Percentiles rank a stretch among this genome's conserved stretches.
phyloP scores from a whole-genome alignment of 1,140 invertebrate species.

The Euwallacea fornicatus region DNA sequence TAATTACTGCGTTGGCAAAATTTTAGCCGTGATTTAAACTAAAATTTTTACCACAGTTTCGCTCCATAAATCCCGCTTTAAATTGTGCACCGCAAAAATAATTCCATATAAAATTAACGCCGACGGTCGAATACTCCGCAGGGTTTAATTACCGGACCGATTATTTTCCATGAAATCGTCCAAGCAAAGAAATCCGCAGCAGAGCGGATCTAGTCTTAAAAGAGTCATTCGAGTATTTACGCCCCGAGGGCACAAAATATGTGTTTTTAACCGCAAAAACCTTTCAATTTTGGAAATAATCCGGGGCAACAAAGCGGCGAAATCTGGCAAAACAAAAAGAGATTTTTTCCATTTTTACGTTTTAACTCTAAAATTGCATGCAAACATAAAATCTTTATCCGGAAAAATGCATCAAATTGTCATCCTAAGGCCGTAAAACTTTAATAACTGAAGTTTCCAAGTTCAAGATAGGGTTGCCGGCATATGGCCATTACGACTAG shows the following conservation, averaged over 20 bases:
- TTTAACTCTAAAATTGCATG: background rate
- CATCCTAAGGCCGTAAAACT: too few species aligned
- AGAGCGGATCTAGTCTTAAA: conserved; percentile 1
- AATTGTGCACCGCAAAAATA: background rate
- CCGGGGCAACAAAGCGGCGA: too few species aligned
- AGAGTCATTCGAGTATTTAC: conserved; percentile 11
- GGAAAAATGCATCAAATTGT: too few species aligned
- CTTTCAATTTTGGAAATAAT: background rate
- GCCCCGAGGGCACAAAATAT: background rate
- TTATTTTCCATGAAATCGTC: conserved; percentile 17
- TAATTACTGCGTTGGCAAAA: background rate
- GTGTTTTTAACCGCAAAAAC: background rate
- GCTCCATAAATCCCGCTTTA: background rate
- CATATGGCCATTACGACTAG: too few species aligned
- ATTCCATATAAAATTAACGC: too few species aligned
- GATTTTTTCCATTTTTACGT: background rate
- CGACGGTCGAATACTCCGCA: background rate
- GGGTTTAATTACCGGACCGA: conserved; percentile 13
- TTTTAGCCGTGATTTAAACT: background rate
- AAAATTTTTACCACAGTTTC: background rate
- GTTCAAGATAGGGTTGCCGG: too few species aligned
- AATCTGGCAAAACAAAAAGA: background rate
- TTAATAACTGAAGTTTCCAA: too few species aligned
- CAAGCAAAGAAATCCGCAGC: conserved; percentile 12
- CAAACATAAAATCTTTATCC: too few species aligned